phyloP scores from a whole-genome alignment of 2,113 vertebrate genomes.

The Propithecus coquereli region DNA sequence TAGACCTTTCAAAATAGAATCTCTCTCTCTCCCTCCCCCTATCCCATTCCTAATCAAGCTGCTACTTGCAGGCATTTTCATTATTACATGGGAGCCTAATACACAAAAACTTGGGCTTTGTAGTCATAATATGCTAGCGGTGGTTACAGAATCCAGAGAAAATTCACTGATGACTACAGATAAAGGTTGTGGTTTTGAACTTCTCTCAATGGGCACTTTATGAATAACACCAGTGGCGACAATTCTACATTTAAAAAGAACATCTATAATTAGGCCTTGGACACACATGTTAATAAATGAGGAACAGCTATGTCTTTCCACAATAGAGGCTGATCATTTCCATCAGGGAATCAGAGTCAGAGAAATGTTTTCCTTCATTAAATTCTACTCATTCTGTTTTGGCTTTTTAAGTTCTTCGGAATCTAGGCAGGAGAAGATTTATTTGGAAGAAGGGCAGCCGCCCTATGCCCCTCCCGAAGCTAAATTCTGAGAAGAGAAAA shows the following conservation, averaged over 20 bases:
- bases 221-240: constrained; percentile 32
- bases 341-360: not conserved
- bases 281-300: constrained; percentile 40
- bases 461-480: not conserved
- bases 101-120: not conserved
- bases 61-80: constrained; percentile 37
- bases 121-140: not conserved
- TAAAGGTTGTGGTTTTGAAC: constrained; percentile 9
- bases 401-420: constrained; percentile 59
- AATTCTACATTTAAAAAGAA: constrained; percentile 1
- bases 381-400: constrained; percentile 38
- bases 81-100: not conserved
- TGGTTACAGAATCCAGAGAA: not conserved
- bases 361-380: constrained; percentile 54
- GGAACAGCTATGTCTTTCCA: constrained; percentile 15
- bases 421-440: constrained; percentile 23
- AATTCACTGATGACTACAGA: constrained; percentile 19
- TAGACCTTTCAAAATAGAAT: constrained; percentile 59
- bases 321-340: constrained; percentile 27
- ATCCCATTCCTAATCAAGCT: not conserved
- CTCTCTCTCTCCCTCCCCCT: no score
- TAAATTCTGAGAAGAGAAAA: constrained; percentile 22
- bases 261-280: not conserved
- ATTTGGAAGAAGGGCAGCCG: not conserved
- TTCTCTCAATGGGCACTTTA: not conserved